phyloP scores from a whole-genome alignment of 1,140 invertebrate genomes.

The Centruroides vittatus region DNA sequence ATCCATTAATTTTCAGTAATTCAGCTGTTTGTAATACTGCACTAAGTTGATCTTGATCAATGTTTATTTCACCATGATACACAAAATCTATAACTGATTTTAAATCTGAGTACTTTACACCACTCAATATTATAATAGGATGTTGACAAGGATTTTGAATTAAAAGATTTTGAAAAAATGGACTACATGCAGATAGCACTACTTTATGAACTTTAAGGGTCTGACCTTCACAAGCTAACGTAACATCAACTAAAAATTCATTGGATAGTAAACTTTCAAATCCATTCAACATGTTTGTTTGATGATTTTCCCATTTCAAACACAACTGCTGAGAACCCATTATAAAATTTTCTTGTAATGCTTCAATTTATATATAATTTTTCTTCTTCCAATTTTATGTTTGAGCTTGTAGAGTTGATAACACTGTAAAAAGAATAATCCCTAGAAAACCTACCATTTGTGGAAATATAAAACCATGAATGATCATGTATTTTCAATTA shows the following conservation, averaged over 20 bases:
- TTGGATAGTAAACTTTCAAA: conserved; percentile 79
- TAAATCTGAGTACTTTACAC: conserved; percentile 77
- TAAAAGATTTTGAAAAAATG: conserved; percentile 84
- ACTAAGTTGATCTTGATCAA: conserved; percentile 76
- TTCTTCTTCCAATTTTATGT: no score
- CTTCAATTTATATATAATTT: no score
- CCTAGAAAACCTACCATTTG: no score
- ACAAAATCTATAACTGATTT: conserved; percentile 87
- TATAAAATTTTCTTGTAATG: background rate
- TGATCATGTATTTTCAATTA: no score
- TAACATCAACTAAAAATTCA: conserved; percentile 82
- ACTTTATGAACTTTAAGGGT: conserved; percentile 85
- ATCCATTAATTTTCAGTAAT: conserved; percentile 77
- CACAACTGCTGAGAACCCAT: conserved; percentile 89
- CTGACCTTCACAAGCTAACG: conserved; percentile 77
- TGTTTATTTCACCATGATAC: conserved; percentile 86
- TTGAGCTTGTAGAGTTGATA: no score
- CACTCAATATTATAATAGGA: conserved; percentile 78
- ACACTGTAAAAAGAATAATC: no score
- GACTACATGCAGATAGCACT: conserved; percentile 83
- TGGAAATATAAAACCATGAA: no score
- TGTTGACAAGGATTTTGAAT: conserved; percentile 74
- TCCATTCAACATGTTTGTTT: conserved; percentile 74
- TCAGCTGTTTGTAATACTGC: conserved; percentile 77
- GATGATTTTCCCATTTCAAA: conserved; percentile 85